Base-by-base conservation (phyloP, 2,113 vertebrate genomes). In the Thamnaconus septentrionalis region DNA sequence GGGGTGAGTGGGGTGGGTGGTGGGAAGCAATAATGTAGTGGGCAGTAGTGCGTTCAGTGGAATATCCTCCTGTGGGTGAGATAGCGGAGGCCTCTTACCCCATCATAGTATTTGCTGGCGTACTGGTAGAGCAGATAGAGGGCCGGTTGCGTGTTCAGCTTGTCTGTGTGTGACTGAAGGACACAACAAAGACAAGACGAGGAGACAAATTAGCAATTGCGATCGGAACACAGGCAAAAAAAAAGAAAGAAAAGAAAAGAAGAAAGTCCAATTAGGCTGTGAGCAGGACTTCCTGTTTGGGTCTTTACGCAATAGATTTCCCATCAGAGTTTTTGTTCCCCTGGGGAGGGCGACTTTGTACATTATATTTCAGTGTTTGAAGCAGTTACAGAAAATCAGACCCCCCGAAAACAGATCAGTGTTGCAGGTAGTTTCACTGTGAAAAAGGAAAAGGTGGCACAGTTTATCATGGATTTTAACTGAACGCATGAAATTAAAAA, bases 41-140 rank as follows among this genome's bases (percentile, higher is more conserved):
- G 73, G 80, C 80, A 88, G 80, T 64, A 80, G 85, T 85, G 86
- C 87, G 67, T 85, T 81, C 73, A 84, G 68, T 72, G 73, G 76
- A 84, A 85, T 83, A 66, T 73, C 53, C 70, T 79, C 78, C 70
- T 78, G 73, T 67, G 84, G 79, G 83, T 74, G 76, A 11, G 79
- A 86, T 73, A 83, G 71, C 65, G 64, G 70, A 70, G 66, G 43
- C 55, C 71, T 81, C 94, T 92, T 92, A 99, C 97, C 96, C 93
- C 94, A 44, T 98, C 96, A 0, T 97, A 98, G 92, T 99, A 98
- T 91, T 98, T 99, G 92, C 96, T 98, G 57, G 96, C 96, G 9
- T 98, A 98, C 88, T 96, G 96, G 91, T 98, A 98, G 74, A 99
- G 95, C 89, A 97, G 97, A 87, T 99, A 94, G 69, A 99, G 91